Percentiles rank a stretch among this genome's conserved stretches.
Conservation (phyloP, 35 echinoderm and acorn worm species). For the Strongylocentrotus purpuratus region DNA sequence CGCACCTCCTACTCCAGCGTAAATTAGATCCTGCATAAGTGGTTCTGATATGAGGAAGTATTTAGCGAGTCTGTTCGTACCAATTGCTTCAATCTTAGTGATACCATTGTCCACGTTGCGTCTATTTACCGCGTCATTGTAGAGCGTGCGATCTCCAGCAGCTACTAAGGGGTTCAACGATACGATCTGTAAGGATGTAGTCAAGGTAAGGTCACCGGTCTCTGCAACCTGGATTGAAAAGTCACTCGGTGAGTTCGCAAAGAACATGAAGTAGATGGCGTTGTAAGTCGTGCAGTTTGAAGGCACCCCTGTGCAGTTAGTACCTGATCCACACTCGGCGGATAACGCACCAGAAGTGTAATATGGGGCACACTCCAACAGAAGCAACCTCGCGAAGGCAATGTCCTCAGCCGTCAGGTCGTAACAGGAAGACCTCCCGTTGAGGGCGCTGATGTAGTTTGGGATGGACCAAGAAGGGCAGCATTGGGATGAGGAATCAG, state of each 20-base stretch:
- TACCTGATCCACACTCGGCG: constrained; percentile 20
- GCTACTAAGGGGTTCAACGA: neutral
- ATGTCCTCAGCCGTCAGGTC: constrained; percentile 21
- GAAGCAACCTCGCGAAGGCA: neutral
- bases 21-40: constrained; percentile 62
- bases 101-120: constrained; percentile 22
- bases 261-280: constrained; percentile 28
- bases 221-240: neutral
- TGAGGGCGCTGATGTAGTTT: constrained; percentile 30
- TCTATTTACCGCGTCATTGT: neutral
- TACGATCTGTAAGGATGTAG: constrained; percentile 18
- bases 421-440: neutral
- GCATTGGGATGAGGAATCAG: neutral
- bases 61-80: constrained; percentile 29
- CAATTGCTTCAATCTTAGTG: constrained; percentile 12
- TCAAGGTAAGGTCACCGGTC: neutral
- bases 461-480: constrained; percentile 36
- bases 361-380: constrained; percentile 24
- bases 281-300: constrained; percentile 13
- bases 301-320: constrained; percentile 4
- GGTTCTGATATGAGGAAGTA: neutral
- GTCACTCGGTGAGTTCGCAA: neutral
- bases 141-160: neutral
- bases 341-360: constrained; percentile 19
- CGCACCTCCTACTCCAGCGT: constrained; percentile 48